phyloP scores from a whole-genome alignment of 2,113 vertebrate genomes.

The Zingel zingel region DNA sequence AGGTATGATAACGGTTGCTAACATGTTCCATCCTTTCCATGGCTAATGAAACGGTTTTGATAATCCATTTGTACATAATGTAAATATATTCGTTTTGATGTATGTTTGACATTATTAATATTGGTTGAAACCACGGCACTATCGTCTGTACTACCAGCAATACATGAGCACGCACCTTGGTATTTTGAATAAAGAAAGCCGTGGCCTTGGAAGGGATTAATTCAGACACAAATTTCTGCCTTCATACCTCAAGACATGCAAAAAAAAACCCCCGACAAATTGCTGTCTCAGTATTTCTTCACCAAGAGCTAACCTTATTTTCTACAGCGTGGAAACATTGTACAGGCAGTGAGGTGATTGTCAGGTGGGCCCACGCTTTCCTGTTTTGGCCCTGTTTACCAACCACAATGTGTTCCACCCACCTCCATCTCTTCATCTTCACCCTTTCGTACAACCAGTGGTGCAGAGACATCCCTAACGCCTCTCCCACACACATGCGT shows the following conservation, averaged over 20 bases:
- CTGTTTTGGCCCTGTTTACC: slow-evolving; percentile 77
- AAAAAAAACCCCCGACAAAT: slow-evolving; percentile 5
- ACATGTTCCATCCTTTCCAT: background rate
- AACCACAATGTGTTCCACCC: slow-evolving; percentile 76
- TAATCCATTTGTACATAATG: background rate
- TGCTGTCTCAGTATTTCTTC: slow-evolving; percentile 50
- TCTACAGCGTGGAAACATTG: slow-evolving; percentile 42
- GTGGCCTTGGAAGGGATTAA: slow-evolving; percentile 3
- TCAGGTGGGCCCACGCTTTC: slow-evolving; percentile 75
- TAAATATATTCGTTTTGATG: background rate
- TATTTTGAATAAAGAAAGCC: background rate
- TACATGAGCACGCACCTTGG: background rate
- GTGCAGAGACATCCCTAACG: slow-evolving; percentile 53
- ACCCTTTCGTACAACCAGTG: slow-evolving; percentile 51
- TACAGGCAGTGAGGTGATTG: slow-evolving; percentile 47
- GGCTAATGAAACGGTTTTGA: background rate
- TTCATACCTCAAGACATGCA: background rate
- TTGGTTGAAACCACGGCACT: background rate
- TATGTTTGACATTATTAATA: background rate
- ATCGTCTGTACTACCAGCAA: background rate
- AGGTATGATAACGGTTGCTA: background rate
- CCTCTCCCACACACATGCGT: slow-evolving; percentile 52
- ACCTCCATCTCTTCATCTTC: slow-evolving; percentile 66
- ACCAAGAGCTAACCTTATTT: slow-evolving; percentile 37
- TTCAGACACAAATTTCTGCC: slow-evolving; percentile 3